A percentile compares a stretch with the other conserved stretches of the same genome.
Evolutionary conservation across 2,113 vertebrate genomes (phyloP).

Genomic region (Sylvia atricapilla): DNA sequence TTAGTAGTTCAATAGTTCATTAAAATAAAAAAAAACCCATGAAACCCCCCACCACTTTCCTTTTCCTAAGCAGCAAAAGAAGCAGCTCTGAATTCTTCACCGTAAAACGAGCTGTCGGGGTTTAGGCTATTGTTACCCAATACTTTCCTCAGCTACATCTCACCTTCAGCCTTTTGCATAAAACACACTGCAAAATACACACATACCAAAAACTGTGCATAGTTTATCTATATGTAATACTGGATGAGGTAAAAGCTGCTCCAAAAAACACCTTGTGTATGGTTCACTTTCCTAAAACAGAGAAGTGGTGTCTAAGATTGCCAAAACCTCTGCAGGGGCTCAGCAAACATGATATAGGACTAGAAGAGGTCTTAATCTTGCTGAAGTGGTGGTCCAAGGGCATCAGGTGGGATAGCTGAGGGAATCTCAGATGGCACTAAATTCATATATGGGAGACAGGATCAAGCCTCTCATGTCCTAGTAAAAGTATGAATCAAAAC

Average conservation of each 20-base stretch:
- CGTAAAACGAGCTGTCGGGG: background rate
- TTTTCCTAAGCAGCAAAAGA: background rate
- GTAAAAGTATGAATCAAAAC: background rate
- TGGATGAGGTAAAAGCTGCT: background rate
- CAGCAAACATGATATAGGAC: background rate
- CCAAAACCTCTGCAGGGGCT: background rate
- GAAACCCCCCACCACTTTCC: background rate
- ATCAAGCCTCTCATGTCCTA: background rate
- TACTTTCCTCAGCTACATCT: background rate
- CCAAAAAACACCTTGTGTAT: background rate
- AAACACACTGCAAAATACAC: background rate
- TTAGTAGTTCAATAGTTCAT: too few species aligned
- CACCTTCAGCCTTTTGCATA: background rate
- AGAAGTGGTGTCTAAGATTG: background rate
- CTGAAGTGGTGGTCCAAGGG: background rate
- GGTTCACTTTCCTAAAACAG: background rate
- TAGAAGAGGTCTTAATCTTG: background rate
- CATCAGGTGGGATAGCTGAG: rapidly evolving
- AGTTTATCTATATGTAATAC: background rate
- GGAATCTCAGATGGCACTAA: background rate
- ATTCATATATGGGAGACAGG: background rate
- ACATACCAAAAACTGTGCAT: background rate
- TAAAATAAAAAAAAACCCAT: rapidly evolving
- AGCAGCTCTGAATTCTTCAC: background rate
- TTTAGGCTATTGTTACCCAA: background rate